These are phyloP conservation scores for Sturnira hondurensis DNA, from an alignment of 2,113 vertebrate species.

Conservation along the genomic window DNA sequence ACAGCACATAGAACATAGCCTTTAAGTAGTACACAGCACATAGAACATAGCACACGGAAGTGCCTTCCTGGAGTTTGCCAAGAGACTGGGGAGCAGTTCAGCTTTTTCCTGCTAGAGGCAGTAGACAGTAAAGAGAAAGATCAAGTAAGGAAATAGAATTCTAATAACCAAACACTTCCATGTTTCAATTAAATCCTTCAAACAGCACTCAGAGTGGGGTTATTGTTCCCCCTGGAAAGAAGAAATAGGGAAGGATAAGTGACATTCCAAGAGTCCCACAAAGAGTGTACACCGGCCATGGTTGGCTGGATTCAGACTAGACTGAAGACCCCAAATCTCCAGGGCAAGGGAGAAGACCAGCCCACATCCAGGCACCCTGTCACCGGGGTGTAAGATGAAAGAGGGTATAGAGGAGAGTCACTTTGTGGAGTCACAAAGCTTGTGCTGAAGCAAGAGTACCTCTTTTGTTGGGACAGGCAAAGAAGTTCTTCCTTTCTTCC, in stretches of 20 bases:
- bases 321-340: not conserved
- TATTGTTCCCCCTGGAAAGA: not conserved
- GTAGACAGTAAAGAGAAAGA: not conserved
- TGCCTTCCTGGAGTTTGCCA: not conserved
- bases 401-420: rapidly evolving
- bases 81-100: not conserved
- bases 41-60: rapidly evolving
- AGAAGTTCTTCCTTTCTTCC: not conserved
- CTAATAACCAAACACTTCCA: no score
- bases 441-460: rapidly evolving
- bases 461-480: not conserved
- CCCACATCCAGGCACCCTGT: no score
- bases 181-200: not conserved
- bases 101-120: not conserved
- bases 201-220: not conserved
- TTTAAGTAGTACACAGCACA: no score
- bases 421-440: rapidly evolving
- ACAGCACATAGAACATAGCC: rapidly evolving
- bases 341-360: not conserved
- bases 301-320: not conserved
- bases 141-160: not conserved
- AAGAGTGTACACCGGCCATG: not conserved
- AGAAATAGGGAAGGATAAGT: not conserved
- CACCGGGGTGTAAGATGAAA: not conserved
- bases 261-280: not conserved